A percentile compares a stretch with the other conserved stretches of the same genome.
phyloP scores from a whole-genome alignment of 2,797 vertebrate species.

The Neostethus bicornis region DNA sequence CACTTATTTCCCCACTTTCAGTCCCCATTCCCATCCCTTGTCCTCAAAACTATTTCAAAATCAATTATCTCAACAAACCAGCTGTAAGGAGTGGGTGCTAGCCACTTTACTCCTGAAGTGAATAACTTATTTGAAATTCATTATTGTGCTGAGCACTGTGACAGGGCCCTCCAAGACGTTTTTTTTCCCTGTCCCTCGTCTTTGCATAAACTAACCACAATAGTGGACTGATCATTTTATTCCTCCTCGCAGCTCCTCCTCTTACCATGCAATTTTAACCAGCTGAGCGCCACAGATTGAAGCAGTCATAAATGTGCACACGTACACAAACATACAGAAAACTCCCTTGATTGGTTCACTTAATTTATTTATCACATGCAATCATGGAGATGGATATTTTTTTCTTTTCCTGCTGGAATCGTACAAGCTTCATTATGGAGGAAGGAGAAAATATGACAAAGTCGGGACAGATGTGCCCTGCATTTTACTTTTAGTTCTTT shows the following conservation, averaged over 20 bases:
- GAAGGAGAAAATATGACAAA: slow-evolving; percentile 18
- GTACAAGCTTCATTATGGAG: slow-evolving; percentile 58
- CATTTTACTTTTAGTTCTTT: background rate
- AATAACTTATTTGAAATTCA: slow-evolving; percentile 95
- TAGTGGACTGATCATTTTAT: slow-evolving; percentile 57
- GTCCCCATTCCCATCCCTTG: slow-evolving; percentile 73
- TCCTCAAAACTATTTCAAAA: slow-evolving; percentile 94
- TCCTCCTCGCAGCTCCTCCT: slow-evolving; percentile 21
- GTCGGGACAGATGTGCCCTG: background rate
- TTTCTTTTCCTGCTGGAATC: slow-evolving; percentile 29
- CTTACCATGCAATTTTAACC: slow-evolving; percentile 84
- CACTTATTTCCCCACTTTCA: slow-evolving; percentile 1
- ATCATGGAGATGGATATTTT: slow-evolving; percentile 63
- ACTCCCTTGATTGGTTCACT: slow-evolving; percentile 73
- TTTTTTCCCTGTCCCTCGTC: slow-evolving; percentile 35
- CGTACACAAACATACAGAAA: slow-evolving; percentile 33
- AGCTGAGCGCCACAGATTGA: slow-evolving; percentile 65
- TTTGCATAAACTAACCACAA: slow-evolving; percentile 78
- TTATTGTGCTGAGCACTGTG: slow-evolving; percentile 86
- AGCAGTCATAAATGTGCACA: slow-evolving; percentile 20
- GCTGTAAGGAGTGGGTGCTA: slow-evolving; percentile 88
- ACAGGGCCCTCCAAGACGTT: slow-evolving; percentile 80
- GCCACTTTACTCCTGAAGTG: slow-evolving; percentile 91
- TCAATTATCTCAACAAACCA: slow-evolving; percentile 96
- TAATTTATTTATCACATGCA: slow-evolving; percentile 84